Percentiles rank a stretch among this genome's conserved stretches.
These are phyloP conservation scores for Labeo rohita DNA, from an alignment of 2,113 vertebrate genomes.

Conservation along the genomic window DNA sequence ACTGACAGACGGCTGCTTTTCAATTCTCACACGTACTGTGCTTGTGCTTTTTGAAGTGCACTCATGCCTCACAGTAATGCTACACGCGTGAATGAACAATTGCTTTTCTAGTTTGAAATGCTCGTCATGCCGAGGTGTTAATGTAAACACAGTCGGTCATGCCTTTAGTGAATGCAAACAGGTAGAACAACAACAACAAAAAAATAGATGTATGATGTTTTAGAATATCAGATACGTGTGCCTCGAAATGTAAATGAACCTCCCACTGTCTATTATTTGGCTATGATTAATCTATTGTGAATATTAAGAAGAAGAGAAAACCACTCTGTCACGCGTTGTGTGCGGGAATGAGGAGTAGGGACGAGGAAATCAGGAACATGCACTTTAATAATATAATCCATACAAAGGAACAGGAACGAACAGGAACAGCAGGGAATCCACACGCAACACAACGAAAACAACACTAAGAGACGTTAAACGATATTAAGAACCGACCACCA, in stretches of 20 bases:
- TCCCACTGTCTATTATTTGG: not conserved
- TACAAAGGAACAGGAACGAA: too few species aligned
- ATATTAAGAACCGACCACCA: too few species aligned
- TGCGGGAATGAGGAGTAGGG: too few species aligned
- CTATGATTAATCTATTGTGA: not conserved
- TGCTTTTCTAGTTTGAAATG: not conserved
- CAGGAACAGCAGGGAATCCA: too few species aligned
- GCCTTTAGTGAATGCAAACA: not conserved
- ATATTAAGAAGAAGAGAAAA: not conserved
- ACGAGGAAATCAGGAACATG: too few species aligned
- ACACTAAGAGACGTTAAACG: too few species aligned
- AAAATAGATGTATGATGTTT: not conserved
- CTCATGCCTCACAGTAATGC: not conserved
- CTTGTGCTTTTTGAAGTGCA: not conserved
- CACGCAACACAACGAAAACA: too few species aligned
- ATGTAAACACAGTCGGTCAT: not conserved
- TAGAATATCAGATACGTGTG: constrained; percentile 6
- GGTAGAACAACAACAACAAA: not conserved
- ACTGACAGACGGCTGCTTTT: not conserved
- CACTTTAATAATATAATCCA: too few species aligned
- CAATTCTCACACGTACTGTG: not conserved
- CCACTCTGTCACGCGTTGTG: too few species aligned
- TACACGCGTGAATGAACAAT: not conserved
- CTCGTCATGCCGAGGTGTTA: not conserved
- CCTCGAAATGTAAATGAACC: not conserved